Evolutionary conservation across 2,797 vertebrate genomes (phyloP).

Genomic region (Neoniphon sammara): DNA sequence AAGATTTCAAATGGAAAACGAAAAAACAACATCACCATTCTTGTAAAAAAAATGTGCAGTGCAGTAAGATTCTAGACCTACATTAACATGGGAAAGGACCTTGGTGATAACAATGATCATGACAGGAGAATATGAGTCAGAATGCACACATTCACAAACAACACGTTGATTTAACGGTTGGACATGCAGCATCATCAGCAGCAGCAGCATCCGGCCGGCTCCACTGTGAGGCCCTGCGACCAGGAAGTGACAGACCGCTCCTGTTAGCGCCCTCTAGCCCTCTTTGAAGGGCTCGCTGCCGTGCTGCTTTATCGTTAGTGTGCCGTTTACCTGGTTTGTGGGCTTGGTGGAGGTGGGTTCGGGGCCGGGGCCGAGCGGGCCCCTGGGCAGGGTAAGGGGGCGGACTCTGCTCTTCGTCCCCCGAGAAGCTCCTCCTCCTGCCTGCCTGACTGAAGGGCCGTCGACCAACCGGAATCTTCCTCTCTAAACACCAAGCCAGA

Average conservation of each 20-base stretch:
- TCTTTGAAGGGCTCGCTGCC: conserved; percentile 13
- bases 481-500: conserved; percentile 97
- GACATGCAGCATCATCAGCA: conserved; percentile 57
- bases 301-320: conserved; percentile 51
- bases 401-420: conserved; percentile 91
- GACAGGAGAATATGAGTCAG: conserved; percentile 6
- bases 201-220: conserved; percentile 37
- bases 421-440: conserved; percentile 93
- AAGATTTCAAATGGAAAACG: background rate
- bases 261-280: conserved; percentile 12
- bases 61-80: conserved; percentile 2
- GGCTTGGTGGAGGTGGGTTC: conserved; percentile 89
- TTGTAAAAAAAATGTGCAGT: conserved; percentile 5
- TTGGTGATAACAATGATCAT: conserved; percentile 16
- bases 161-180: conserved; percentile 11
- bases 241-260: background rate
- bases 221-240: conserved; percentile 30
- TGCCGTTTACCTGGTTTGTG: conserved; percentile 90
- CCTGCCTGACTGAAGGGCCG: conserved; percentile 92
- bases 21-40: conserved; percentile 11
- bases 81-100: conserved; percentile 17
- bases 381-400: conserved; percentile 89
- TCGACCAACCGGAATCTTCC: conserved; percentile 94
- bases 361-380: conserved; percentile 84
- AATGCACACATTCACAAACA: background rate